Base-by-base conservation (phyloP, 64 coral and sea anemone genomes). In the Porites australiensis region DNA sequence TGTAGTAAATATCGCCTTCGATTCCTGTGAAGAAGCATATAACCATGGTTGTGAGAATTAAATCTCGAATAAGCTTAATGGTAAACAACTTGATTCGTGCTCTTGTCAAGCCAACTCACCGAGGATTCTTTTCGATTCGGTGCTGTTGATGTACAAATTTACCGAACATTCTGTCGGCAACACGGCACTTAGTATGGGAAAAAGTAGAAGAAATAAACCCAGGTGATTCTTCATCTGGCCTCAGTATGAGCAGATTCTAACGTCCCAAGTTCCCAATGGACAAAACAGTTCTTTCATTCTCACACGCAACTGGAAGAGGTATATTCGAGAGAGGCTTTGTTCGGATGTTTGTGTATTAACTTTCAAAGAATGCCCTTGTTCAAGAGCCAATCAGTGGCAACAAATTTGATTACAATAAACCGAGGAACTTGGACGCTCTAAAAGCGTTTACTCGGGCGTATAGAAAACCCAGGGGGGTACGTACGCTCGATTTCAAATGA, bases 81-180 rank as follows among this genome's bases (percentile, higher is more conserved):
- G 18, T 44, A 23, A 11, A 78, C 10, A 23, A 43, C 16, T 58
- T 47, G 14, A 3, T 43, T 48, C 11, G 13, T 69, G 20, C 50
- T 21, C 55, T 54, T 55, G 67, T 4, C 80, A 54, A 72, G 61
- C 44, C 20, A 63, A 94, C 92, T 87, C 48, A 90, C 95, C 95
- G 21, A 97, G 82, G 66, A 97, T 77, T 62, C 77, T 89, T 78
- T 97, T 97, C 5, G 92, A 70, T 91, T 97, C 92, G 65, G 95
- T 91, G n/a, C 80, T 75, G 58, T 97, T 90, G 75, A 90, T 97
- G 77, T 97, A 97, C 16, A 97, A 72, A 70, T 94, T 97, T 19
- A 97, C 71, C 19, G 58, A 66, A 3, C 71, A 70, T 27, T 80
- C 52, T 3, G 63, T 48, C 45, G 59, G 19, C 8, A 22, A 46